Base-by-base conservation (phyloP, 2,797 vertebrate genomes). In the Premnoplex brunnescens region DNA sequence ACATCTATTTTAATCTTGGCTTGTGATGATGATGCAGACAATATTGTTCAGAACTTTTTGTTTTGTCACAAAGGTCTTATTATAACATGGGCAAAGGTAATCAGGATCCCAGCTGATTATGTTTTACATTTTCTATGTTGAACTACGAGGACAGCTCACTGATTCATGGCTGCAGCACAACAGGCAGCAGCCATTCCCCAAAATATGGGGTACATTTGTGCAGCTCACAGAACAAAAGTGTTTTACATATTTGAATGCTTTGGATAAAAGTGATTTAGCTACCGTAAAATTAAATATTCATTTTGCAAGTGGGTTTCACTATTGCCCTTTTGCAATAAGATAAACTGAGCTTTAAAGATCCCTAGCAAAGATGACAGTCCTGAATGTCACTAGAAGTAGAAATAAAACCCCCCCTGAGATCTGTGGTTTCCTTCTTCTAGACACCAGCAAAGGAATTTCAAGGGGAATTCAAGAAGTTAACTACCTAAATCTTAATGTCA, bases 1-100 rank as follows among this genome's bases (percentile, higher is more conserved):
- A 68, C 21, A n/a, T 83, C 59, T 85, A 41, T 93, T 89, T 93
- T 91, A 88, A 75, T 73, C 76, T 69, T 81, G 85, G 23, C 60
- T 82, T 79, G 85, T 88, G 72, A 83, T 64, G 68, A 51, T 62
- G 62, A 81, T 75, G 73, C 69, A 81, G 76, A 46, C 1, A 0
- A 37, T 76, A 44, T 52, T 63, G 48, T 86, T 85, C 55, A 78
- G 68, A 88, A 86, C 27, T 59, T 71, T 80, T 74, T 80, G 44
- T 89, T 92, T 93, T 46, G 64, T 77, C 71, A 88, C 19, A 62
- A 78, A 95, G 69, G 34, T 71, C 59, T 87, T 30, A 46, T 52
- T 55, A 66, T 49, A 85, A 54, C 46, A 64, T 5, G 28, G 54
- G 48, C 48, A 91, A 80, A 74, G 43, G 58, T 75, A 88, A 92